Evolutionary conservation across 1,140 invertebrate genomes (phyloP).

Genomic region (Acromyrmex charruanus): DNA sequence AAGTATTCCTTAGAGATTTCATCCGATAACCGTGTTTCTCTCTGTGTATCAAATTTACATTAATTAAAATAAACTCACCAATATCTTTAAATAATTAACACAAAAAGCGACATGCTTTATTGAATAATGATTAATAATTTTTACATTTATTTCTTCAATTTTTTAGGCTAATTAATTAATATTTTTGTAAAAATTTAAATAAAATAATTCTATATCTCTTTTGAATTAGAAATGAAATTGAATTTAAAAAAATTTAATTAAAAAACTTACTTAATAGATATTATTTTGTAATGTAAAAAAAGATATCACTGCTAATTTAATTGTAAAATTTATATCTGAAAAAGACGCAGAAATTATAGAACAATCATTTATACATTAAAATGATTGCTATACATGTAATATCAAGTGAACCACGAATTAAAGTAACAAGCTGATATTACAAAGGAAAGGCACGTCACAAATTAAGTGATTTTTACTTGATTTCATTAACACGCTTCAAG

Average conservation of each 20-base stretch:
- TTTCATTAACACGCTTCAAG: constrained; percentile 3
- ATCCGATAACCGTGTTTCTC: background rate
- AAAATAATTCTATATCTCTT: background rate
- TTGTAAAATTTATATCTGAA: background rate
- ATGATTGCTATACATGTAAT: background rate
- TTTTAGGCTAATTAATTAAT: background rate
- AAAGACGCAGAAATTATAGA: background rate
- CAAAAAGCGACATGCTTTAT: background rate
- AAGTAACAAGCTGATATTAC: background rate
- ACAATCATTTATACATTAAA: background rate
- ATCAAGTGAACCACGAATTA: background rate
- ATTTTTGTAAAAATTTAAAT: background rate
- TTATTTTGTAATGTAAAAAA: background rate
- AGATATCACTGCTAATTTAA: background rate
- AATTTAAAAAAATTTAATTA: background rate
- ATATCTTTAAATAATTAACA: constrained; percentile 16
- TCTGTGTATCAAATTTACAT: constrained; percentile 9
- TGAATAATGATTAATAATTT: background rate
- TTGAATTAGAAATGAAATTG: background rate
- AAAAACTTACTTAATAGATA: background rate
- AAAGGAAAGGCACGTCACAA: background rate
- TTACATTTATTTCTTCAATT: background rate
- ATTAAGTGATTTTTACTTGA: background rate
- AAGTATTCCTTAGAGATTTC: constrained; percentile 45
- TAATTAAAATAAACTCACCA: constrained; percentile 25